phyloP scores from a whole-genome alignment of 2,888 invertebrate genomes.

The Laothoe populi region DNA sequence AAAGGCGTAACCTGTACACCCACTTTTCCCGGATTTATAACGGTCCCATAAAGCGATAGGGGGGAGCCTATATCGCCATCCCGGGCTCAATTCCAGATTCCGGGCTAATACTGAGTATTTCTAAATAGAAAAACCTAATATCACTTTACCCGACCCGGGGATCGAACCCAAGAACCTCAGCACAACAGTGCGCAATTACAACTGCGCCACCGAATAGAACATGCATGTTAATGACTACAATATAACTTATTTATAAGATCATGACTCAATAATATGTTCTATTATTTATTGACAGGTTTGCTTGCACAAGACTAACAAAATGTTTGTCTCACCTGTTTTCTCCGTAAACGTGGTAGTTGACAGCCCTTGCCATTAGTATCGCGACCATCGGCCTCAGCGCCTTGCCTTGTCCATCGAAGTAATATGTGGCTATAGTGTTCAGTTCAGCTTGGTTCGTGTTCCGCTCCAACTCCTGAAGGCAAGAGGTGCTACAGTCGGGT shows the following conservation, averaged over 20 bases:
- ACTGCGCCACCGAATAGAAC: too few species aligned
- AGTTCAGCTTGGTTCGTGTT: slow-evolving; percentile 94
- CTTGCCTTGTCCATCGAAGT: slow-evolving; percentile 99
- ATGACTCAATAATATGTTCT: not conserved
- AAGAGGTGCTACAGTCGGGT: slow-evolving; percentile 65
- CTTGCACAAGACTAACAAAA: not conserved
- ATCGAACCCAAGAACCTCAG: too few species aligned
- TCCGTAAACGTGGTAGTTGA: slow-evolving; percentile 95
- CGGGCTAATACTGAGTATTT: too few species aligned
- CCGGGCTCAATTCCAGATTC: too few species aligned
- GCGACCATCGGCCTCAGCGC: slow-evolving; percentile 97
- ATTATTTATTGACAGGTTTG: not conserved
- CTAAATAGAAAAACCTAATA: too few species aligned
- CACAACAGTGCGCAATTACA: too few species aligned
- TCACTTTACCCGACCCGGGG: too few species aligned
- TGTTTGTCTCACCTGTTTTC: slow-evolving; percentile 88
- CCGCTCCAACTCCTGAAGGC: slow-evolving; percentile 88
- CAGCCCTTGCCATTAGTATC: slow-evolving; percentile 96
- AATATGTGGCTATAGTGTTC: slow-evolving; percentile 96
- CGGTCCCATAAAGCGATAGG: too few species aligned
- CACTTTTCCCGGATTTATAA: too few species aligned
- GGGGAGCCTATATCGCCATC: too few species aligned
- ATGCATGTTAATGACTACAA: not conserved
- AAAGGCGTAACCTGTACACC: too few species aligned
- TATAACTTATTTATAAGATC: not conserved